Evolutionary conservation across 1,140 invertebrate species (phyloP), one percentile per base, ranked within the genome.

Genomic region (Prorops nasuta): DNA sequence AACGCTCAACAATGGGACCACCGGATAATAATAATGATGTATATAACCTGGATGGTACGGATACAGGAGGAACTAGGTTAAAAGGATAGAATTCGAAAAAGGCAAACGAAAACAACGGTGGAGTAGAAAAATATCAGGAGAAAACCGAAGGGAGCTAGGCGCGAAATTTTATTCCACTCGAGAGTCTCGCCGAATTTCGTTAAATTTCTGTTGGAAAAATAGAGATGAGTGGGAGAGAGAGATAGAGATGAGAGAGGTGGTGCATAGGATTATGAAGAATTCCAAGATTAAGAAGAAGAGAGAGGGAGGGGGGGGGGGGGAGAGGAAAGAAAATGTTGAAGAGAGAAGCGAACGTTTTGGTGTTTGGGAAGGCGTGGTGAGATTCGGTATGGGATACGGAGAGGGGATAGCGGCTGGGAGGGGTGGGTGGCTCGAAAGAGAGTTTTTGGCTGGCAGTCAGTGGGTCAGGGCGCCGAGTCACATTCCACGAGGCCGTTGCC

Each of bases 391-490:
- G 16, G 14, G 24, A 17, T 10, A 2, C 3, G 51, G 47, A 24
- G 37, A 20, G 17, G 8, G 32, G 41, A 8, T 14, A 15, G 24
- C 17, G 19, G 19, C 9, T 37, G 52, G 34, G 51, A 47, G 49
- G 44, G 21, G 55, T 36, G 44, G 48, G 45, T n/a, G 49, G 38
- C 46, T 32, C 34, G 44, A 58, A 56, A 51, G 58, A 55, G 51
- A 68, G 65, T 63, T 69, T 75, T 69, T 67, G 72, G 66, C 66
- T 60, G 54, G 42, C 62, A 73, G 72, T 74, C 71, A 76, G 72
- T 76, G 70, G 74, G 72, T 76, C 72, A 76, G 71, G 72, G 66
- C 69, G 60, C 40, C 64, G 57, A 71, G 66, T 64, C 64, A 63
- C 68, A 72, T 72, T 72, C 67, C 71, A 60, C 52, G 56, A 53